These are phyloP conservation scores for Melieria crassipennis DNA, from an alignment of 2,888 invertebrate species.

Conservation along the genomic window DNA sequence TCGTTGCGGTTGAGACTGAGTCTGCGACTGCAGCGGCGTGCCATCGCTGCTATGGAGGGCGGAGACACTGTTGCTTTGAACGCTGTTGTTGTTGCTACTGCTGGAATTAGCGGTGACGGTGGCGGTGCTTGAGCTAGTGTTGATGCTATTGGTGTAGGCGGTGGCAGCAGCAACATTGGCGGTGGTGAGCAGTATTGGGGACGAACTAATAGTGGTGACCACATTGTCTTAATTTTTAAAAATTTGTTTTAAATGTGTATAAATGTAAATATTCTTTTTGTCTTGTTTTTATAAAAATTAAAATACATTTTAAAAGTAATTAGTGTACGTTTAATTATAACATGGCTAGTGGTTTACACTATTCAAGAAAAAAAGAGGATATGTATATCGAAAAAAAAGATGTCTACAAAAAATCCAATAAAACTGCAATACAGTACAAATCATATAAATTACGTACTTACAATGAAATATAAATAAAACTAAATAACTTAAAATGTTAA, in stretches of 20 bases:
- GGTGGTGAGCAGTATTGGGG: constrained; percentile 57
- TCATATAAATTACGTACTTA: constrained; percentile 3
- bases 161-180: constrained; percentile 40
- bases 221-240: constrained; percentile 65
- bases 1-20: constrained; percentile 41
- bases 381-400: constrained; percentile 14
- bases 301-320: constrained; percentile 41
- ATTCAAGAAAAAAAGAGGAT: constrained; percentile 22
- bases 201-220: constrained; percentile 65
- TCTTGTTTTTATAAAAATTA: constrained; percentile 19
- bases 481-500: too few relatives aligned
- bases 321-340: constrained; percentile 26
- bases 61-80: constrained; percentile 13
- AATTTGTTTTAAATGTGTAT: constrained; percentile 57
- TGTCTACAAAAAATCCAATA: constrained; percentile 26
- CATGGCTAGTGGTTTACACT: constrained; percentile 28
- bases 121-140: constrained; percentile 28
- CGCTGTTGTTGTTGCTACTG: not conserved
- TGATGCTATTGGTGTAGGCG: constrained; percentile 5
- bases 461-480: constrained; percentile 21
- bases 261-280: constrained; percentile 41
- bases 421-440: constrained; percentile 12
- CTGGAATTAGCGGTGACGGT: constrained; percentile 18
- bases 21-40: constrained; percentile 27
- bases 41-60: constrained; percentile 37